These are phyloP conservation scores for Brachionus paranguensis DNA, from an alignment of 1,140 invertebrate species.

Conservation along the genomic window DNA sequence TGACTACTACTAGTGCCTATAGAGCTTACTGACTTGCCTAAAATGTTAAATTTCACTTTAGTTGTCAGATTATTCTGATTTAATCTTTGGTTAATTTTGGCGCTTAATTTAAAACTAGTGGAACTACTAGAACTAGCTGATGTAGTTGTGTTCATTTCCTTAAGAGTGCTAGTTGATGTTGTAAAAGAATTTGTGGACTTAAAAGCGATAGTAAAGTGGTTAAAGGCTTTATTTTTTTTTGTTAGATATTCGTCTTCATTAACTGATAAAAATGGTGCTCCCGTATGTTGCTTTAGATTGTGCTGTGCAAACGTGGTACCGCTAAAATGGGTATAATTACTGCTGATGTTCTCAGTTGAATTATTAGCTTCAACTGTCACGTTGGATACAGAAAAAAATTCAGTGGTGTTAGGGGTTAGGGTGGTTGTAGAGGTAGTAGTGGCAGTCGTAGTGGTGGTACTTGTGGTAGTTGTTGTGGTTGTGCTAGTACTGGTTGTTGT, in stretches of 20 bases:
- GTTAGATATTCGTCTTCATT: neutral
- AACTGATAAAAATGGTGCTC: slow-evolving; percentile 1
- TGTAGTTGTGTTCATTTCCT: neutral
- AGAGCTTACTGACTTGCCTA: neutral
- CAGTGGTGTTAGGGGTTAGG: neutral
- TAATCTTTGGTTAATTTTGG: neutral
- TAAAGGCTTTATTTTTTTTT: neutral
- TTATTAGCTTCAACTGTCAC: neutral
- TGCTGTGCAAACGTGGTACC: neutral
- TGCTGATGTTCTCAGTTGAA: neutral
- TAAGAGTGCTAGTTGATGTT: neutral
- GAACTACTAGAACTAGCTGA: neutral
- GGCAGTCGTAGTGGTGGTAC: neutral
- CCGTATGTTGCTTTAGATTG: neutral
- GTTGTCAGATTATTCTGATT: neutral
- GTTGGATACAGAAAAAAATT: neutral
- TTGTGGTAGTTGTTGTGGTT: neutral
- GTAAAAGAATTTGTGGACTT: neutral
- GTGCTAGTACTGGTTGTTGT: neutral
- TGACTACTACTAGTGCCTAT: neutral
- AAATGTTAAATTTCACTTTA: neutral
- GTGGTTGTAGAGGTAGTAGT: neutral
- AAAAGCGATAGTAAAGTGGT: slow-evolving; percentile 23
- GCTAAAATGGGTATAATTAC: neutral
- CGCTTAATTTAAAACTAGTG: neutral